Evolutionary conservation across 2,888 invertebrate species (phyloP).

Genomic region (Proisotoma minuta): DNA sequence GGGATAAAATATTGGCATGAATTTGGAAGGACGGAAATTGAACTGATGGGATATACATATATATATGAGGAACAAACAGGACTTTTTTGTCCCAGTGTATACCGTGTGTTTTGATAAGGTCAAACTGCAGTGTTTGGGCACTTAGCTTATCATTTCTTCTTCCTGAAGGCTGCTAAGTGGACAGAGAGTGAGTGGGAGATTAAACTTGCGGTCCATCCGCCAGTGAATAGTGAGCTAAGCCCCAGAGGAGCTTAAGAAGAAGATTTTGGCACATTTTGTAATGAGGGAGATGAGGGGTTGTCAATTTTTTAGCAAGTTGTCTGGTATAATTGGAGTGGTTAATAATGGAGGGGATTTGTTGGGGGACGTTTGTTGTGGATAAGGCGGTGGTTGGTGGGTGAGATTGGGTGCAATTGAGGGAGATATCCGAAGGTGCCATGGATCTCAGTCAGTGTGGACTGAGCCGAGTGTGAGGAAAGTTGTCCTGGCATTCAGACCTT

Average conservation of each 20-base stretch:
- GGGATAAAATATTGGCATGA: constrained; percentile 11
- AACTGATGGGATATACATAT: not conserved
- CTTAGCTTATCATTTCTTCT: no score
- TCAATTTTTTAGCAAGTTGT: no score
- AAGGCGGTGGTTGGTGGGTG: not conserved
- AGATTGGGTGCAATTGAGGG: not conserved
- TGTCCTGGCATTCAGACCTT: constrained; percentile 6
- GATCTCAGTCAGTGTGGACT: not conserved
- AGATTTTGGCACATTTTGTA: no score
- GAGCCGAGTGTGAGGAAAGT: constrained; percentile 3
- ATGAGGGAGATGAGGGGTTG: no score
- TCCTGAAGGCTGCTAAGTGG: no score
- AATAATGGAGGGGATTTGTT: no score
- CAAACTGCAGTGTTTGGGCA: no score
- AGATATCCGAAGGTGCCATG: not conserved
- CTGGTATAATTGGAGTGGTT: no score
- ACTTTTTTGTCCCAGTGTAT: not conserved
- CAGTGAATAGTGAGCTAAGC: no score
- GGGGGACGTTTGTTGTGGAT: not conserved
- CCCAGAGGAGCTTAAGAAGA: no score
- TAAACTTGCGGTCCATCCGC: no score
- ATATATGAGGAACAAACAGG: not conserved
- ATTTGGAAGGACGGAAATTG: constrained; percentile 7
- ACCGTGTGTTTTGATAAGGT: not conserved
- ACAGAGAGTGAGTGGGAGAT: no score